Evolutionary conservation across 2,888 invertebrate genomes (phyloP), one percentile per base, ranked within the genome.

Genomic region (Griposia aprilina): DNA sequence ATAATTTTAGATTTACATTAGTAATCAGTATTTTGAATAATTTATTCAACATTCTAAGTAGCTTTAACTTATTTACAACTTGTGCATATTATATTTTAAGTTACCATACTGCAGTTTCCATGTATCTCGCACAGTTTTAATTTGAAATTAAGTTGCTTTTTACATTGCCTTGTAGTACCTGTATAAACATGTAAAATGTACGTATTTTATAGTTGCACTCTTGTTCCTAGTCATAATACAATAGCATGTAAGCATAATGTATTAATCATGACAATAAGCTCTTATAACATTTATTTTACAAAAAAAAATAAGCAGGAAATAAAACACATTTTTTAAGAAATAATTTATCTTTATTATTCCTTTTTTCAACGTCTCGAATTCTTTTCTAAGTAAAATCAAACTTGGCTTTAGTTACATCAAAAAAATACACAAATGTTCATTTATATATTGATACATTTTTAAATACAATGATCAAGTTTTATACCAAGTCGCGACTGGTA

Each of bases 371-470:
- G 94, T 96, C 95, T 96, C 94, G 94, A 96, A 94, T 94, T 96
- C 94, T 95, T 95, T 95, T 95, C 96, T 96, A 96, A 96, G 95
- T 95, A 94, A 94, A 96, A 96, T 95, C 95, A 96, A 96, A 96
- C 94, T 96, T 96, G 93, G 95, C 94, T 96, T 96, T 96, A 95
- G 94, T 95, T 96, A 97, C 96, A 96, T 95, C 92, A 94, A 96
- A 96, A 65, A 96, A 96, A 95, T 96, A 97, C 96, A 96, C 95
- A 96, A 96, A 95, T 95, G 93, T 95, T 93, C 92, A 94, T 94
- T 93, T 92, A 94, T 94, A 95, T 93, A 95, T 93, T 90, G 92
- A 93, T 94, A 95, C 94, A 94, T 36, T 90, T 94, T 94, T 94
- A 94, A 93, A 94, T 94, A 95, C 94, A 94, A 94, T 92, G 91